Base-by-base conservation (phyloP, 2,888 invertebrate genomes). In the Priocnemis perturbator region DNA sequence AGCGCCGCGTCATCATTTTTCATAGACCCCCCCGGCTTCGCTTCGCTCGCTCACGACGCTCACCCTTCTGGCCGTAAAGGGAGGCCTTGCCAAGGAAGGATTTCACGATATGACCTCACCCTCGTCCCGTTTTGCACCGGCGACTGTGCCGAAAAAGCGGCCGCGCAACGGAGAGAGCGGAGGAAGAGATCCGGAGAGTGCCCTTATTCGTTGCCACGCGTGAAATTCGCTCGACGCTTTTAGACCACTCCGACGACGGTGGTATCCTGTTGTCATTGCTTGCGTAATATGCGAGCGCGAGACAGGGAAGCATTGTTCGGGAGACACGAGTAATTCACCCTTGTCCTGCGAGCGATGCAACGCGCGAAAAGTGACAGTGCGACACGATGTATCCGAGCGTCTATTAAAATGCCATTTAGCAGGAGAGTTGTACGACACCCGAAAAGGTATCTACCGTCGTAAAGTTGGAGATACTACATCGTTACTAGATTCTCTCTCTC, bases 1-100 rank as follows among this genome's bases (percentile, higher is more conserved):
- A 85, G 76, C 79, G 85, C 86, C 83, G 81, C 87, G 88, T 88
- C 87, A 88, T 88, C 88, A 87, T 88, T 88, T 88, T 88, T 88
- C 88, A 88, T 87, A 85, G 86, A 82, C 79, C 80, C 81, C 80
- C 81, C 67, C 56, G 37, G 58, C 30, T 60, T 57, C 74, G 55
- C 64, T 60, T 3, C 17, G 47, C 37, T 30, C 45, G 67, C 44
- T 64, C 67, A 69, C 73, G 48, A 53, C 47, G 14, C 37, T 37
- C 37, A 37, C 37, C 37, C 37, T 37, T 37, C 37, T 37, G 37
- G 26, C 3, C 26, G 26, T 26, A 26, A 26, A 5, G 26, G 69
- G 70, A 60, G 64, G 55, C 3, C 7, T 26, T 11, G 4, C 37
- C 60, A 69, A 69, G 77, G 78, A 74, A 74, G 76, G 73, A 74